Evolutionary conservation across 2,797 vertebrate genomes (phyloP).

Genomic region (Pseudomugil tenellus): DNA sequence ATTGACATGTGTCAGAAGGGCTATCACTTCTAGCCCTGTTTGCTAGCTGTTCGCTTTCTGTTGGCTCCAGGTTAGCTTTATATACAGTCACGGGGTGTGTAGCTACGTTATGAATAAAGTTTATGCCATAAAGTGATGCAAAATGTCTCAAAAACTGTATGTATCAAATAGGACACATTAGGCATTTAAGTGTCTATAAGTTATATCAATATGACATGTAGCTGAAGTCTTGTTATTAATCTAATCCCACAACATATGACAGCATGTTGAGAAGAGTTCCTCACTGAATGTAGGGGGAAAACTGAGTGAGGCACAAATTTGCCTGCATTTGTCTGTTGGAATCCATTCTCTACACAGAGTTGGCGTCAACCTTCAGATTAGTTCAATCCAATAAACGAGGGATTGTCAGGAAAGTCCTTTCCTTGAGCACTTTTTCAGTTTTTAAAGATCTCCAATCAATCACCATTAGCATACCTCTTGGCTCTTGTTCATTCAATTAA

Average conservation of each 20-base stretch:
- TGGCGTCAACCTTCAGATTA: constrained; percentile 20
- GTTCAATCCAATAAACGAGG: constrained; percentile 39
- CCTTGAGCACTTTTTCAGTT: constrained; percentile 34
- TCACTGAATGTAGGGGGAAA: not conserved
- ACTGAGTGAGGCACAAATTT: not conserved
- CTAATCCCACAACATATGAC: not conserved
- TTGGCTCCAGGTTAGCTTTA: too few relatives aligned
- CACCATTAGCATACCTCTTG: constrained; percentile 69
- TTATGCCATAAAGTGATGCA: too few relatives aligned
- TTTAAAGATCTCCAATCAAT: constrained; percentile 69
- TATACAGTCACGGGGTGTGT: too few relatives aligned
- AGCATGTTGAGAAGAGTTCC: not conserved
- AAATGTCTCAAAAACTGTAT: too few relatives aligned
- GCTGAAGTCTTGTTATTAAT: constrained; percentile 28
- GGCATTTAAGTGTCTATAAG: too few relatives aligned
- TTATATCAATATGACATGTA: constrained; percentile 27
- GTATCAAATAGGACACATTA: too few relatives aligned
- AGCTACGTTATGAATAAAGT: too few relatives aligned
- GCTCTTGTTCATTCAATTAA: constrained; percentile 68
- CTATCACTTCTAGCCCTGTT: too few relatives aligned
- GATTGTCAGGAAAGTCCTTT: constrained; percentile 37
- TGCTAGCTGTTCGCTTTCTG: too few relatives aligned
- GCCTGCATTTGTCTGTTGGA: too few relatives aligned
- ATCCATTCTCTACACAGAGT: too few relatives aligned
- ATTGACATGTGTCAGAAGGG: too few relatives aligned